Evolutionary conservation across 64 coral and sea anemone genomes (phyloP), one percentile per base, ranked within the genome.

Genomic region (Catalaphyllia jardinei): DNA sequence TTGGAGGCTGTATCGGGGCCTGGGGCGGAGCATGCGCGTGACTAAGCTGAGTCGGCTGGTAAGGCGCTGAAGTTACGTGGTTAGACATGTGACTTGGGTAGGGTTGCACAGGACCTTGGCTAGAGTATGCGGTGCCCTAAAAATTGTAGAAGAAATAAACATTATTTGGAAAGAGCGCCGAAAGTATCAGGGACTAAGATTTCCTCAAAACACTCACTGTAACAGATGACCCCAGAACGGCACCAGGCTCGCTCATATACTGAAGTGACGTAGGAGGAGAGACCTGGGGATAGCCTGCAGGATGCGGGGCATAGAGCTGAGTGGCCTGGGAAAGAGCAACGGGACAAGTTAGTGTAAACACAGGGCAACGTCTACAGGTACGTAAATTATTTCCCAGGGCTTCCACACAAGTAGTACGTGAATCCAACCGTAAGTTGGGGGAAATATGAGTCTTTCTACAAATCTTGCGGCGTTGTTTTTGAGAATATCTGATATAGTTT

Each of bases 271-370:
- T 13, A 31, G 86, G 72, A 74, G 67, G 90, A 18, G 94, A 76
- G 50, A 89, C 78, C 86, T 92, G 90, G 82, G 94, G 90, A 88
- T 95, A 92, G 30, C 79, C 88, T 29, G 87, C 86, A 20, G 88
- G 79, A 18, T 71, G 77, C 42, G 94, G 94, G 22, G 29, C 79
- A 57, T 95, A 91, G 78, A 35, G 33, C 33, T 35, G 39, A 46
- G 6, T 46, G 3, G 6, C 39, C 39, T 46, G 39, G 39, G 5
- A 46, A 46, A 46, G 39, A 46, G 4, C 6, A 46, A 46, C 39
- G 39, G 39, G 39, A 46, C 39, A 46, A 46, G 39, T 46, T 46
- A 46, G 39, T 46, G 39, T 4, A 46, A 46, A 46, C 4, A 5
- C 39, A 46, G 6, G 39, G 4, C 39, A 46, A 46, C 39, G 39